These are phyloP conservation scores for Heliconius congener DNA, from an alignment of 1,140 invertebrate genomes.

Conservation along the genomic window DNA sequence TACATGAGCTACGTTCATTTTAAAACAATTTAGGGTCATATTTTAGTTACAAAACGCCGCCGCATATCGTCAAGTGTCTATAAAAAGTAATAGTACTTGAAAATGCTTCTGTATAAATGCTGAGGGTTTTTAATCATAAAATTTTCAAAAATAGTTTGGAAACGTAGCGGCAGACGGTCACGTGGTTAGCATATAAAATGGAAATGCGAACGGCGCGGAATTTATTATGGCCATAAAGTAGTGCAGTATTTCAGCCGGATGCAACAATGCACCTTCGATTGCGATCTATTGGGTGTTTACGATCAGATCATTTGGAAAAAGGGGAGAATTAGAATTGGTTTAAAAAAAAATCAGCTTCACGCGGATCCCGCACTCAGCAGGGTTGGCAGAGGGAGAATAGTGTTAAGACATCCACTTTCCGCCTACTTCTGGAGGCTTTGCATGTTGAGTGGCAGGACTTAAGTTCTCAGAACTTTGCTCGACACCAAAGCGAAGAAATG, in stretches of 20 bases:
- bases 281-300: constrained; percentile 37
- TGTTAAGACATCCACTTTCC: too few relatives aligned
- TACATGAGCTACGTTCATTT: not conserved
- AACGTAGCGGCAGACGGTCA: constrained; percentile 32
- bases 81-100: constrained; percentile 4
- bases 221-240: constrained; percentile 41
- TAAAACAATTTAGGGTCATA: not conserved
- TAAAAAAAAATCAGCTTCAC: too few relatives aligned
- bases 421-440: too few relatives aligned
- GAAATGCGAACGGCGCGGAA: constrained; percentile 29
- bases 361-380: too few relatives aligned
- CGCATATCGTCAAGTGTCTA: constrained; percentile 4
- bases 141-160: constrained; percentile 32
- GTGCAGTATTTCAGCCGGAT: constrained; percentile 39
- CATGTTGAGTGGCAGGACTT: too few relatives aligned
- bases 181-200: constrained; percentile 40
- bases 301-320: constrained; percentile 22
- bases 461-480: too few relatives aligned
- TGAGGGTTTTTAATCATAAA: constrained; percentile 30
- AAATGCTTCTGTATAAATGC: constrained; percentile 20
- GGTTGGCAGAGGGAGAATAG: too few relatives aligned
- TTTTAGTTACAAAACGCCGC: not conserved
- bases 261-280: constrained; percentile 32
- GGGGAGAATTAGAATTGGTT: too few relatives aligned
- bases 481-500: too few relatives aligned